phyloP scores from a whole-genome alignment of 2,113 vertebrate species.

The Coregonus clupeaformis region DNA sequence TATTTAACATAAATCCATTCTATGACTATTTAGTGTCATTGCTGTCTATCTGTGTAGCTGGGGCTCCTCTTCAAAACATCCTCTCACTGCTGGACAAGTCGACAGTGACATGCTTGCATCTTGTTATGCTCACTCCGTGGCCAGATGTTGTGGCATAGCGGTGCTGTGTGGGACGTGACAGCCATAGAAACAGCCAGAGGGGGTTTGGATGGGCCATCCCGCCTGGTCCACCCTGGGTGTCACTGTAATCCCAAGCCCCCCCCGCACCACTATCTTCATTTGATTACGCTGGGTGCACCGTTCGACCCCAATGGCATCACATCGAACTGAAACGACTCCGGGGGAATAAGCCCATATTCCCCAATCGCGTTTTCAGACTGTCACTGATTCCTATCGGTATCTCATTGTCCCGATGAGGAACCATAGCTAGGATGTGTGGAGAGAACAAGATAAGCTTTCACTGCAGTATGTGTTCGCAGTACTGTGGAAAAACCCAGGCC shows the following conservation, averaged over 20 bases:
- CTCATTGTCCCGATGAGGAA: constrained; percentile 5
- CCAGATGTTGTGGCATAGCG: no score
- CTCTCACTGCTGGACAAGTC: no score
- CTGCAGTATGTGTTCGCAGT: no score
- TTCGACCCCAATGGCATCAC: constrained; percentile 3
- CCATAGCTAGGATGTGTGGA: background rate
- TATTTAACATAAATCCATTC: no score
- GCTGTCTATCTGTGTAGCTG: background rate
- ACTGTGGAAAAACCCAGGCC: no score
- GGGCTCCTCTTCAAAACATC: no score
- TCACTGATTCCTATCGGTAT: background rate
- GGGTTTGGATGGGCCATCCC: background rate
- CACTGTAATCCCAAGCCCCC: background rate
- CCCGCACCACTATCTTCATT: background rate
- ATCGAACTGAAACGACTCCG: background rate
- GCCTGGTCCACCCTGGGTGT: background rate
- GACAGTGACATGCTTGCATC: no score
- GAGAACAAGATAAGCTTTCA: background rate
- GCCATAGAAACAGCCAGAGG: no score
- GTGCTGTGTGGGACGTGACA: no score
- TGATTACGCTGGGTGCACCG: background rate
- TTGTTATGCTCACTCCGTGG: no score
- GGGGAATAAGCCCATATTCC: background rate
- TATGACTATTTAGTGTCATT: no score
- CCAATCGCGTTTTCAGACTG: background rate